Evolutionary conservation across 2,113 vertebrate genomes (phyloP).

Genomic region (Protomyctophum bolini): DNA sequence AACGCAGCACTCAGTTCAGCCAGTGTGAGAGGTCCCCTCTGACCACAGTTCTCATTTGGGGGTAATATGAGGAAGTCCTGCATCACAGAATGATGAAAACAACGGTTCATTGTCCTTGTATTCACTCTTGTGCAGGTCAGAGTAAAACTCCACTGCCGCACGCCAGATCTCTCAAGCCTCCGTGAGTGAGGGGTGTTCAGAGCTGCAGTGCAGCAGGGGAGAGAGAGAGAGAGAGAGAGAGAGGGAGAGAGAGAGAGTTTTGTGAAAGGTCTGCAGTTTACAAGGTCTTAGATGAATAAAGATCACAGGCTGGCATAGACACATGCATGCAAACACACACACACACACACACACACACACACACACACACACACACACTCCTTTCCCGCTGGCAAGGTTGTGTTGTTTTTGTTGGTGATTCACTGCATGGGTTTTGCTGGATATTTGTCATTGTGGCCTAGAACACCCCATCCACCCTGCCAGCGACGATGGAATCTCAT

Average conservation of each 20-base stretch:
- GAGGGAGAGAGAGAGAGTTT: not conserved
- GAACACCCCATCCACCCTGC: too few species aligned
- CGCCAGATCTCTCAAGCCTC: not conserved
- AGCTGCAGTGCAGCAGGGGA: not conserved
- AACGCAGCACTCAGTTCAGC: not conserved
- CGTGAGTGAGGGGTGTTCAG: not conserved
- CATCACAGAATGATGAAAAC: not conserved
- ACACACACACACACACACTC: not conserved
- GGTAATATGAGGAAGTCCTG: not conserved
- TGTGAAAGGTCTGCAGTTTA: too few species aligned
- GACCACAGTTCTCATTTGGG: too few species aligned
- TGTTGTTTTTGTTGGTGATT: too few species aligned
- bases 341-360: not conserved
- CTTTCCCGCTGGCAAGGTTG: too few species aligned
- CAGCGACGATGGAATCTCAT: too few species aligned
- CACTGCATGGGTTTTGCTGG: too few species aligned
- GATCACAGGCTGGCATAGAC: conserved; percentile 18
- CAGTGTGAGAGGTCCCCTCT: not conserved
- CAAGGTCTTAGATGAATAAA: not conserved
- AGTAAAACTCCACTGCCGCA: not conserved
- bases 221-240: conserved; percentile 4
- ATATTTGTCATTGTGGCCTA: too few species aligned
- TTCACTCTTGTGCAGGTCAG: not conserved
- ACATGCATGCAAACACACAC: conserved; percentile 17
- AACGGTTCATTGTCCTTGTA: not conserved